Base-by-base conservation (phyloP, 2,888 invertebrate species). In the Drosophila ustulata region DNA sequence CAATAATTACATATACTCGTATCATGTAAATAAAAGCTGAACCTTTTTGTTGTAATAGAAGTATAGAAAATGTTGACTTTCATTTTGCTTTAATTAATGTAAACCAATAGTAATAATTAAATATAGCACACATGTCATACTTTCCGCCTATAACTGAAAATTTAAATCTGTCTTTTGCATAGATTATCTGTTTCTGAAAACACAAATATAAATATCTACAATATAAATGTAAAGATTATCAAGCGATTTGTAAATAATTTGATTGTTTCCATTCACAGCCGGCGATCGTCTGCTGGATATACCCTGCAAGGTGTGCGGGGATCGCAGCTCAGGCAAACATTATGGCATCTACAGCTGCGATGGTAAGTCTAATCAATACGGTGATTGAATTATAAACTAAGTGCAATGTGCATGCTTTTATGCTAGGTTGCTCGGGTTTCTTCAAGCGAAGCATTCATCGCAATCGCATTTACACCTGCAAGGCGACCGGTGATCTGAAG, bases 311-410 rank as follows among this genome's bases (percentile, higher is more conserved):
- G 99, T 99, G 71, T 99, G 99, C 91, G 98, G 98, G 66, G 99
- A 99, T 93, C 95, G 99, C 91, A 99, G 98, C 90, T 99, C 99
- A 11, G 99, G 99, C 66, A 99, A 99, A 93, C 99, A 99, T 93
- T 99, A 99, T 93, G 99, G 99, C 81, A 99, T 99, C 91, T 99
- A 98, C 93, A 98, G 98, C 91, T 99, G 99, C 92, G 99, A 99
- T 94, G 99, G 99, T 98, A 93, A 95, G 94, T 91, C 18, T 1
- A 13, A n/a, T 30, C 0, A 5, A 47, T 18, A 18, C 18, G 18
- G 1, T 45, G 7, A 37, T 7, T 26, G 1, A 7, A 7, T 3
- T 11, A 11, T 0, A 3, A 28, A 49, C 0, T 28, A 3, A 23
- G 4, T 5, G 9, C 43, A 13, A 39, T 30, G 9, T 2, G n/a